These are phyloP conservation scores for Pavo muticus DNA, from an alignment of 2,113 vertebrate species.

Conservation along the genomic window DNA sequence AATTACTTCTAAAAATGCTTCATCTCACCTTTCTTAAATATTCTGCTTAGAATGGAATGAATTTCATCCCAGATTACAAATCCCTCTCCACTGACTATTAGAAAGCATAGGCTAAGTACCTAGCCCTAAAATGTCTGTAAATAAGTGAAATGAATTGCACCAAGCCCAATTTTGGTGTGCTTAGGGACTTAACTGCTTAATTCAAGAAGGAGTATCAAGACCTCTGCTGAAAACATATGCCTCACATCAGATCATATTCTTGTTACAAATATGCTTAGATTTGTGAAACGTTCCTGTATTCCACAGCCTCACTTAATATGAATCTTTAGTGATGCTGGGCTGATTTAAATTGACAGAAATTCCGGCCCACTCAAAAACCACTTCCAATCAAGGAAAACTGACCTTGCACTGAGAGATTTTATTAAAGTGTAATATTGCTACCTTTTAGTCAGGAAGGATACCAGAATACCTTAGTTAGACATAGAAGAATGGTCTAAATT, in stretches of 20 bases:
- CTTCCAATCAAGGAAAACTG: conserved; percentile 14
- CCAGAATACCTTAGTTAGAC: background rate
- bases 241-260: background rate
- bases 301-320: background rate
- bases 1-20: background rate
- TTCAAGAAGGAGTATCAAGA: conserved; percentile 8
- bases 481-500: background rate
- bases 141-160: background rate
- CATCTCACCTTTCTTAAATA: background rate
- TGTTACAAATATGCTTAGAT: background rate
- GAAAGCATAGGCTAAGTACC: background rate
- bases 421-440: background rate
- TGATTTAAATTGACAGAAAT: conserved; percentile 18
- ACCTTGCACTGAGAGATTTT: background rate
- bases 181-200: background rate
- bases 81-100: background rate
- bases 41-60: background rate
- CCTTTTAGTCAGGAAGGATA: conserved; percentile 36
- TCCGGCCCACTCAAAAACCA: background rate
- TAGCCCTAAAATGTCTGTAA: background rate
- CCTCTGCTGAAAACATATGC: background rate
- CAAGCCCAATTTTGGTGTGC: background rate
- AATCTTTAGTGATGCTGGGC: background rate
- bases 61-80: background rate
- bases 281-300: conserved; percentile 30